Evolutionary conservation across 1,140 invertebrate genomes (phyloP), one percentile per base, ranked within the genome.

Genomic region (Galleria mellonella): DNA sequence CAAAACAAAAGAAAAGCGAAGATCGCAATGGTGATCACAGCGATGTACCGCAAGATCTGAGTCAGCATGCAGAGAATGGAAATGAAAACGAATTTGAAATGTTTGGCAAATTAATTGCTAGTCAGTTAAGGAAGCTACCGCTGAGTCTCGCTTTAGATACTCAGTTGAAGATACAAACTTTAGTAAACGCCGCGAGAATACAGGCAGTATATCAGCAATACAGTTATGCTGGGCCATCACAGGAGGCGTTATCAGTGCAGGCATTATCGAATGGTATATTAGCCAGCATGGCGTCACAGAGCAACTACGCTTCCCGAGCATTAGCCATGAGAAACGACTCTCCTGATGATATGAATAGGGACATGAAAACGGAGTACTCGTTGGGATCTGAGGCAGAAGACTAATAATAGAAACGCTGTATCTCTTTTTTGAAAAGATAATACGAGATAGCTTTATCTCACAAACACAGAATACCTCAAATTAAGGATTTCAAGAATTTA

Each of bases 61-160:
- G 75, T 51, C 76, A 85, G 54, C 72, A 81, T 51, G 68, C 74
- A n/a, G 81, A 84, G 48, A 72, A 72, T 28, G 75, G 67, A 6
- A 82, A 79, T 35, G 83, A 86, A 42, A 83, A 85, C 40, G 83
- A 86, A 54, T 86, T 84, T 28, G 83, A 86, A 55, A 83, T 84
- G 75, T 86, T 86, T 38, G 81, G 83, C 9, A 84, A 83, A 59
- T 53, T 84, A 51, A 83, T 86, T 35, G 79, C 83, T 9, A 81
- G 74, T 48, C 83, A 86, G 47, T 50, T 86, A 27, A 54, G 82
- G 43, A 86, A 82, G 44, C 44, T 86, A 58, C 83, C 83, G 9
- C 52, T 86, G 6, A 84, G 82, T 42, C 55, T 86, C 44, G 83
- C 83, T 11, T 43, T 86, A 47, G 81, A 84, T 40, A 83, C 82